A percentile compares a stretch with the other conserved stretches of the same genome.
These are phyloP conservation scores for Xiphophorus birchmanni DNA, from an alignment of 2,797 vertebrate species.

Conservation along the genomic window DNA sequence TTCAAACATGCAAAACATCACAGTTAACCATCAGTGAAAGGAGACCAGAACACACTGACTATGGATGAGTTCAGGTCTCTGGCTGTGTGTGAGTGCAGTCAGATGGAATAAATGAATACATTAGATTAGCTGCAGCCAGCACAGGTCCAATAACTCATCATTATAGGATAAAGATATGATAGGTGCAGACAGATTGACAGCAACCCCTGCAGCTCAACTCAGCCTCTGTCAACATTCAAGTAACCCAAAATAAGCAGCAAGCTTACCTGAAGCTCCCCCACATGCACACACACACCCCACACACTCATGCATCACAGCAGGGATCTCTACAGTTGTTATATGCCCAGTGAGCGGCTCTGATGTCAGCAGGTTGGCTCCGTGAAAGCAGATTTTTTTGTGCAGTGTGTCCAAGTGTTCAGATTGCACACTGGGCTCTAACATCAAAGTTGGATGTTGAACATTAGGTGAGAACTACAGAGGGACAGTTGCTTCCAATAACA, in stretches of 20 bases:
- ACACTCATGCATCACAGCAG: slow-evolving; percentile 28
- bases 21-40: slow-evolving; percentile 3
- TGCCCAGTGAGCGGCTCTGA: slow-evolving; percentile 27
- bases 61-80: neutral
- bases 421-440: slow-evolving; percentile 23
- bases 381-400: slow-evolving; percentile 43
- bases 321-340: slow-evolving; percentile 37
- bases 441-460: slow-evolving; percentile 26
- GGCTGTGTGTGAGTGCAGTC: slow-evolving; percentile 9
- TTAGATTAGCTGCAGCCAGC: slow-evolving; percentile 13
- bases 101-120: slow-evolving; percentile 16
- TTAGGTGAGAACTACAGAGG: slow-evolving; percentile 17
- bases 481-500: slow-evolving; percentile 12
- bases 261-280: slow-evolving; percentile 23
- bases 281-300: slow-evolving; percentile 3
- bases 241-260: slow-evolving; percentile 12
- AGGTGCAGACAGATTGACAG: slow-evolving; percentile 45
- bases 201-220: slow-evolving; percentile 34
- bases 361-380: slow-evolving; percentile 21
- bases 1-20: neutral
- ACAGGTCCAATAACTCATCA: slow-evolving; percentile 26
- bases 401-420: slow-evolving; percentile 39
- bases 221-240: slow-evolving; percentile 29
- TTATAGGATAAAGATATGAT: slow-evolving; percentile 47
- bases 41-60: neutral